These are phyloP conservation scores for Peromyscus polionotus DNA, from an alignment of 2,113 vertebrate genomes.

Conservation along the genomic window DNA sequence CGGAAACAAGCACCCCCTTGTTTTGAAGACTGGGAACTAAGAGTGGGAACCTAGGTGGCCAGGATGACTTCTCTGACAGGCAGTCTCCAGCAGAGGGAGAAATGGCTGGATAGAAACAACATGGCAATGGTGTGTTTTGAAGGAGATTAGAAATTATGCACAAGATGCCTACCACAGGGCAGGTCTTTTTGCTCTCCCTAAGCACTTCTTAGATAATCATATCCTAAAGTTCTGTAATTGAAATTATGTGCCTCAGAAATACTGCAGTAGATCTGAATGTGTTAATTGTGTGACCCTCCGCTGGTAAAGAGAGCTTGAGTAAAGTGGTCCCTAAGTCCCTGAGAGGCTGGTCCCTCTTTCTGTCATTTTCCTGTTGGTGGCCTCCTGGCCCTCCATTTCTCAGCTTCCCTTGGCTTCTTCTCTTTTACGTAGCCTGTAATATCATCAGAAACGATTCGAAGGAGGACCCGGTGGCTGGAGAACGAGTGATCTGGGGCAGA, in stretches of 20 bases:
- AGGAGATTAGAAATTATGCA: constrained; percentile 25
- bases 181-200: not conserved
- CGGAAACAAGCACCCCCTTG: not conserved
- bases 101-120: constrained; percentile 15
- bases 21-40: constrained; percentile 36
- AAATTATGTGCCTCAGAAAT: not conserved
- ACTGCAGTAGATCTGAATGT: not conserved
- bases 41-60: not conserved
- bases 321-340: not conserved
- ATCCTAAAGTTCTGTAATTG: constrained; percentile 5
- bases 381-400: not conserved
- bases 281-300: not conserved
- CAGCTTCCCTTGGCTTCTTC: not conserved
- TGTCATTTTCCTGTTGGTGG: not conserved
- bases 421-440: not conserved
- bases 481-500: not conserved
- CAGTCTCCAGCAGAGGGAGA: not conserved
- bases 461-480: not conserved
- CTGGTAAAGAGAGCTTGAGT: not conserved
- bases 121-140: not conserved
- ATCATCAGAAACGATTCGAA: not conserved
- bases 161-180: not conserved
- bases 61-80: not conserved
- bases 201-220: constrained; percentile 20
- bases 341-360: not conserved